A percentile compares a stretch with the other conserved stretches of the same genome.
phyloP scores from a whole-genome alignment of 2,113 vertebrate genomes.

The Mustelus asterias region DNA sequence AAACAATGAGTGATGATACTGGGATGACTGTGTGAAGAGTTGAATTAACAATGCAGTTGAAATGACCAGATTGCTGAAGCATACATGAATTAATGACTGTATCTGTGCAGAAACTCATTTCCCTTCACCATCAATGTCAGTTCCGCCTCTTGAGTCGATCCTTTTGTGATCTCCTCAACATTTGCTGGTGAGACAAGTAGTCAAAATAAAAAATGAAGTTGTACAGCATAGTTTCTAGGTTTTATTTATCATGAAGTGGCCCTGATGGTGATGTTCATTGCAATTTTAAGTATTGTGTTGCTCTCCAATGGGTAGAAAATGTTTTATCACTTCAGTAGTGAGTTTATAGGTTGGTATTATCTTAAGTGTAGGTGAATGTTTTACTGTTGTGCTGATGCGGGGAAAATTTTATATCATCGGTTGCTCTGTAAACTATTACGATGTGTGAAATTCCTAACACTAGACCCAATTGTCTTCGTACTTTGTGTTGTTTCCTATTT shows the following conservation, averaged over 20 bases:
- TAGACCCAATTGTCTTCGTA: not conserved
- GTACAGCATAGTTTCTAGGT: not conserved
- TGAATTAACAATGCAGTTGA: not conserved
- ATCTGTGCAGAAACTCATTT: not conserved
- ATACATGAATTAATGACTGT: not conserved
- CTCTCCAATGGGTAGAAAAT: not conserved
- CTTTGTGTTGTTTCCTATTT: not conserved
- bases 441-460: not conserved
- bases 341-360: not conserved
- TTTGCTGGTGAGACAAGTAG: not conserved
- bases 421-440: not conserved
- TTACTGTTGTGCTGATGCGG: not conserved
- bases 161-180: not conserved
- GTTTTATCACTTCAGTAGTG: not conserved
- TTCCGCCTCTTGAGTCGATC: not conserved
- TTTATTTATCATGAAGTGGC: not conserved
- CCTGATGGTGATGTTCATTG: not conserved
- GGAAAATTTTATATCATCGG: not conserved
- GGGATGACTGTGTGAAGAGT: not conserved
- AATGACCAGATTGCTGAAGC: slow-evolving; percentile 13
- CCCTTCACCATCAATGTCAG: not conserved
- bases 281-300: not conserved
- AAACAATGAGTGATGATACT: not conserved
- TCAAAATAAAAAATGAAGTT: not conserved
- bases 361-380: not conserved